Evolutionary conservation across 1,140 invertebrate species (phyloP).

Genomic region (Aphidius ervi): DNA sequence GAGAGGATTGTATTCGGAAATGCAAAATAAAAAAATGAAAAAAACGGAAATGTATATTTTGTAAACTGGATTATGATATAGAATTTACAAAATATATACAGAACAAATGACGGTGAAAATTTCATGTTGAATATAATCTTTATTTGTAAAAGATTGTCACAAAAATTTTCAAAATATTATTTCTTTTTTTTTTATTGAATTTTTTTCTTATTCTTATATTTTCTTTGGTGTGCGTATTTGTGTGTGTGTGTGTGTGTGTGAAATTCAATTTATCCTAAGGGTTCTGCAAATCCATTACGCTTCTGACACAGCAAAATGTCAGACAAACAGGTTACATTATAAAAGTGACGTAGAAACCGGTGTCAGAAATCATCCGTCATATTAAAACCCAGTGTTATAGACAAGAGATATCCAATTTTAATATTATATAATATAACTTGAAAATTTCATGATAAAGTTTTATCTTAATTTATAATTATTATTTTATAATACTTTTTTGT

Average conservation of each 20-base stretch:
- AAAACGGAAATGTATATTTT: too few species aligned
- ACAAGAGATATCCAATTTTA: not conserved
- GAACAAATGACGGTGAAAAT: too few species aligned
- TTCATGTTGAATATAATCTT: too few species aligned
- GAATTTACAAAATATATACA: too few species aligned
- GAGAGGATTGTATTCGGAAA: too few species aligned
- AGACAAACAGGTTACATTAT: conserved; percentile 23
- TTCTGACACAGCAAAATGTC: conserved; percentile 19
- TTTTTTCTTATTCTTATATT: not conserved
- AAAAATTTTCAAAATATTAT: not conserved
- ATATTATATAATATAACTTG: not conserved
- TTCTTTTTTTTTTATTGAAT: not conserved
- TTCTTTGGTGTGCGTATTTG: too few species aligned
- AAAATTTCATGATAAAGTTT: too few species aligned
- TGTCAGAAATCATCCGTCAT: conserved; percentile 21
- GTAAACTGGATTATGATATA: too few species aligned
- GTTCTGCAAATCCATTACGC: conserved; percentile 8
- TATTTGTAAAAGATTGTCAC: not conserved
- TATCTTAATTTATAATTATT: too few species aligned
- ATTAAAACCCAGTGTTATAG: conserved; percentile 10
- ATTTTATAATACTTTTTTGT: too few species aligned
- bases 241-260: too few species aligned
- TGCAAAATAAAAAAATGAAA: too few species aligned
- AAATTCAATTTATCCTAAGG: conserved; percentile 11
- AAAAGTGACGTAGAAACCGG: conserved; percentile 17